Evolutionary conservation across 2,797 vertebrate genomes (phyloP), one percentile per base, ranked within the genome.

Genomic region (Sitta carolinensis): DNA sequence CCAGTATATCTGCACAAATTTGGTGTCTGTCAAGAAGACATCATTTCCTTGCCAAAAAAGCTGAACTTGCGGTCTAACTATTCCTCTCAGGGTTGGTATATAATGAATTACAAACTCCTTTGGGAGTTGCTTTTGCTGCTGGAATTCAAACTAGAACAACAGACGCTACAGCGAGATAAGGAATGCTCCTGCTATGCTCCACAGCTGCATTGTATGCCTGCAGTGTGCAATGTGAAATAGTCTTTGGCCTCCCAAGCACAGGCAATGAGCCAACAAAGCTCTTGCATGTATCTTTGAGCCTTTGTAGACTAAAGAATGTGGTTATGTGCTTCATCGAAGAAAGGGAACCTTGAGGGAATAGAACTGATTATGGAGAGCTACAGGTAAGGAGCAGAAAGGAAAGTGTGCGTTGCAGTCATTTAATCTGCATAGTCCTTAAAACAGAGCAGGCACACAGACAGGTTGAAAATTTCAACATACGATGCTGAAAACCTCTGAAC

Each of bases 121-220:
- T 84, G 94, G 86, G 97, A 96, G 87, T 61, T 66, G 62, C 52
- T 93, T 95, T 92, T 96, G 87, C 79, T 95, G 85, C 85, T 90
- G 90, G 79, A 97, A 97, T 95, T 95, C 83, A 93, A 94, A 92
- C 73, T 88, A 76, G 83, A 96, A 67, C 86, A 94, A 95, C 93
- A 97, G 93, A 95, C 74, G 64, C 95, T 95, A 22, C 0, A 0
- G 73, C 4, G 66, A 97, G 96, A 97, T 97, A 97, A 97, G 95
- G 84, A 96, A 84, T 83, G 36, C 47, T 95, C 85, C 83, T 77
- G 64, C 90, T 90, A 58, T 81, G 94, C 86, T 96, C 90, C 58
- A 67, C 81, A 90, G 94, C 86, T 95, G 74, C 82, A 93, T 74
- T 94, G 77, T 90, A 15, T 17, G 81, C 90, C 94, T 94, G 83